These are phyloP conservation scores for Delphinapterus leucas DNA, from an alignment of 2,113 vertebrate species.

Conservation along the genomic window DNA sequence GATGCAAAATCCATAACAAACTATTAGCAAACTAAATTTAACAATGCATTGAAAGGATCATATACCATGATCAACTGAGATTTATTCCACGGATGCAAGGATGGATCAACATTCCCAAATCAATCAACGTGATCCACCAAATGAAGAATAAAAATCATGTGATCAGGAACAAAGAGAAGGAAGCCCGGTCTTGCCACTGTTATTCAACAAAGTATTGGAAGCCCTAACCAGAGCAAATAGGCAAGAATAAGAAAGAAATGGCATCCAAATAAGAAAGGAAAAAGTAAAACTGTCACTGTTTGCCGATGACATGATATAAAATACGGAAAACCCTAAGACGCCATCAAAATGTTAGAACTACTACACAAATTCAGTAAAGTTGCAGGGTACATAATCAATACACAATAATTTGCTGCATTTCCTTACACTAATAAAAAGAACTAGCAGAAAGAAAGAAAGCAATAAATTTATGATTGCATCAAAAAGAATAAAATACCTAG, in stretches of 20 bases:
- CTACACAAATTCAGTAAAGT: fast-evolving
- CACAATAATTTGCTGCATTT: too few relatives aligned
- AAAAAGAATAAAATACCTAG: neutral
- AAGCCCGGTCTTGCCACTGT: neutral
- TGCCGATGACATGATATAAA: fast-evolving
- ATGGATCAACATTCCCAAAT: fast-evolving
- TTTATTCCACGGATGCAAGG: neutral
- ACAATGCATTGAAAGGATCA: fast-evolving
- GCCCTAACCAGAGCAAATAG: fast-evolving
- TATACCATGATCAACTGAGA: fast-evolving
- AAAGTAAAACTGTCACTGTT: neutral
- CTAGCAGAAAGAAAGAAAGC: neutral
- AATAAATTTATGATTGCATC: fast-evolving
- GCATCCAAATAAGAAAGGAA: neutral
- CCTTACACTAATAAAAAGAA: neutral
- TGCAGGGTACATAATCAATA: too few relatives aligned
- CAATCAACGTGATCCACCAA: fast-evolving
- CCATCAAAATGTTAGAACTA: too few relatives aligned
- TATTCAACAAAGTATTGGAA: fast-evolving
- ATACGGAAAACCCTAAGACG: neutral
- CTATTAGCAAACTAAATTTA: neutral
- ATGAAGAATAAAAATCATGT: fast-evolving
- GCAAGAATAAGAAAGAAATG: neutral
- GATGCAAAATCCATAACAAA: neutral
- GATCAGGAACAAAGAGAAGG: fast-evolving